These are phyloP conservation scores for Cosmopolites sordidus DNA, from an alignment of 2,888 invertebrate species.

Conservation along the genomic window DNA sequence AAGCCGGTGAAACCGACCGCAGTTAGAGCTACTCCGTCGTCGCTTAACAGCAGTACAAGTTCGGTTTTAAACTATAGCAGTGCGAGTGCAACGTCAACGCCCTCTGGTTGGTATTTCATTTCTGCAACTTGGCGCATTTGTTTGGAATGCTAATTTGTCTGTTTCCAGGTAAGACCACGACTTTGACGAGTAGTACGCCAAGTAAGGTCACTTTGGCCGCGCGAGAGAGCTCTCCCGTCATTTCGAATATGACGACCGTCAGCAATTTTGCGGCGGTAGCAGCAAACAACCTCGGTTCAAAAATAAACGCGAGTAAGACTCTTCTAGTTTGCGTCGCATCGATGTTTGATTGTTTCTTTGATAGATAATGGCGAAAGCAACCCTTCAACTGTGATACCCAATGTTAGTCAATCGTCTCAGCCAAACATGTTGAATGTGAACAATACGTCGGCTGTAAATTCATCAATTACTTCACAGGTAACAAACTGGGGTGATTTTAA, in stretches of 20 bases:
- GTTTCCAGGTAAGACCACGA: conserved; percentile 38
- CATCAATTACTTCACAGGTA: conserved; percentile 2
- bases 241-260: conserved; percentile 20
- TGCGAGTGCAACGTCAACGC: conserved; percentile 45
- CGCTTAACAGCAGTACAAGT: conserved; percentile 52
- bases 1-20: conserved; percentile 86
- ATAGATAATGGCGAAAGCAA: conserved; percentile 41
- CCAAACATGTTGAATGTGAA: conserved; percentile 1
- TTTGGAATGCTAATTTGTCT: background rate
- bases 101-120: conserved; percentile 29
- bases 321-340: too few species aligned
- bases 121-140: background rate
- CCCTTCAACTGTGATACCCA: conserved; percentile 44
- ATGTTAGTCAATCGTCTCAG: conserved; percentile 37
- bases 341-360: too few species aligned
- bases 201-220: conserved; percentile 46
- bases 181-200: conserved; percentile 45
- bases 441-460: conserved; percentile 6
- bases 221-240: conserved; percentile 32
- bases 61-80: conserved; percentile 49
- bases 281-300: conserved; percentile 39
- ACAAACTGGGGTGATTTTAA: background rate
- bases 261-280: conserved; percentile 65
- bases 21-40: conserved; percentile 58
- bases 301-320: conserved; percentile 31